Evolutionary conservation across 2,888 invertebrate genomes (phyloP).

Genomic region (Myopa tessellatipennis): DNA sequence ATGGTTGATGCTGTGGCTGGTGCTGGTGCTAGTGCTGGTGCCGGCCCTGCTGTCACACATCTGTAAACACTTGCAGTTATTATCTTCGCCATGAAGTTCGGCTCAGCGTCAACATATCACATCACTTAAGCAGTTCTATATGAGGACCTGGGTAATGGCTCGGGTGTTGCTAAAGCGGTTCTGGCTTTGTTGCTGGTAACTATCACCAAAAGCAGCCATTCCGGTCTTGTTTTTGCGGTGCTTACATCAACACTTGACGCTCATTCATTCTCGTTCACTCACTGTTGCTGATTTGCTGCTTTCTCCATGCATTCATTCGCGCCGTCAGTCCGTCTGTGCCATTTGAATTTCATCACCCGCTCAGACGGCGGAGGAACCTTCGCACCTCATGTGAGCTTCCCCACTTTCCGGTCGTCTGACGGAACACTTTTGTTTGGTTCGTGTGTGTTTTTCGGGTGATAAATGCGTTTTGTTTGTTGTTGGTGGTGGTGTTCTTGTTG

Average conservation of each 20-base stretch:
- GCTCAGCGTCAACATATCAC: slow-evolving; percentile 12
- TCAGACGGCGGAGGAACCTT: slow-evolving; percentile 30
- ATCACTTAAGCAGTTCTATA: slow-evolving; percentile 28
- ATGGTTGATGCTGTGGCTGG: slow-evolving; percentile 26
- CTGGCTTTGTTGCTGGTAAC: slow-evolving; percentile 9
- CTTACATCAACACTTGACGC: slow-evolving; percentile 56
- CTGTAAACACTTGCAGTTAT: slow-evolving; percentile 30
- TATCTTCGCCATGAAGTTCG: slow-evolving; percentile 10
- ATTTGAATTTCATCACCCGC: slow-evolving; percentile 60
- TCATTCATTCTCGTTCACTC: slow-evolving; percentile 50
- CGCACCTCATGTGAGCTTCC: slow-evolving; percentile 15
- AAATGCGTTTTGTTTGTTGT: slow-evolving; percentile 43
- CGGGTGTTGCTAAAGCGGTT: not conserved
- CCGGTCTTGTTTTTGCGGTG: slow-evolving; percentile 60
- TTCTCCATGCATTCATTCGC: slow-evolving; percentile 20
- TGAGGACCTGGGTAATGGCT: slow-evolving; percentile 13
- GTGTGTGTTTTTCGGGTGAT: slow-evolving; percentile 48
- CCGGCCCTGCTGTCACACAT: not conserved
- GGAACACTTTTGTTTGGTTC: slow-evolving; percentile 27
- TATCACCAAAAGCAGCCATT: slow-evolving; percentile 48
- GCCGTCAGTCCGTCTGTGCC: slow-evolving; percentile 34
- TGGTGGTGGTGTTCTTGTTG: slow-evolving; percentile 15
- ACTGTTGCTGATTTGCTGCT: slow-evolving; percentile 20
- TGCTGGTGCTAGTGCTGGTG: slow-evolving; percentile 14
- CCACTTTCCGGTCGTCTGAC: slow-evolving; percentile 26